Evolutionary conservation across 1,140 invertebrate species (phyloP).

Genomic region (Heliconius himera): DNA sequence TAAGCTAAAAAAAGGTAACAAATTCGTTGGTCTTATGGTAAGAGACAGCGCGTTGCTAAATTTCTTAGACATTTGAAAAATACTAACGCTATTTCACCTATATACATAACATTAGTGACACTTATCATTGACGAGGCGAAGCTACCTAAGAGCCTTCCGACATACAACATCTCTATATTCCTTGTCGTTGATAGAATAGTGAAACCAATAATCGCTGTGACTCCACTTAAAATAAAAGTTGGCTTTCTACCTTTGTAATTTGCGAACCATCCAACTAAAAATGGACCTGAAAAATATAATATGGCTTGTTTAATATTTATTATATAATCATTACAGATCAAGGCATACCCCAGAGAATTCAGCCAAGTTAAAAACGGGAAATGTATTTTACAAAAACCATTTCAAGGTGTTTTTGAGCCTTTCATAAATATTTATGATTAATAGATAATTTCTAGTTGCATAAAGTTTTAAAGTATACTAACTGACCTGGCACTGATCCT

Average conservation of each 20-base stretch:
- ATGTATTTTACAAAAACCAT: no score
- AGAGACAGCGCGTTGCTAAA: no score
- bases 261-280: constrained; percentile 39
- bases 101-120: constrained; percentile 37
- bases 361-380: no score
- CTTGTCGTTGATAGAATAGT: constrained; percentile 29
- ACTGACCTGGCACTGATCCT: constrained; percentile 26
- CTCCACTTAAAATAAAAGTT: constrained; percentile 26
- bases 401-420: no score
- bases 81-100: constrained; percentile 47
- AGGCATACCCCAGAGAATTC: no score
- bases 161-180: constrained; percentile 30
- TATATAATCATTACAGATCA: no score
- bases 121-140: background rate
- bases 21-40: no score
- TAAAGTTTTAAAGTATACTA: no score
- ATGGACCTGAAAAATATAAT: constrained; percentile 29
- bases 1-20: no score
- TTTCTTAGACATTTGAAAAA: background rate
- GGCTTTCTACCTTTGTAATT: constrained; percentile 43
- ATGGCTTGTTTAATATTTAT: background rate
- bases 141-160: constrained; percentile 30
- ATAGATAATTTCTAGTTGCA: no score
- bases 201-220: constrained; percentile 18
- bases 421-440: no score